These are phyloP conservation scores for Synanthedon myopaeformis DNA, from an alignment of 2,888 invertebrate species.

Conservation along the genomic window DNA sequence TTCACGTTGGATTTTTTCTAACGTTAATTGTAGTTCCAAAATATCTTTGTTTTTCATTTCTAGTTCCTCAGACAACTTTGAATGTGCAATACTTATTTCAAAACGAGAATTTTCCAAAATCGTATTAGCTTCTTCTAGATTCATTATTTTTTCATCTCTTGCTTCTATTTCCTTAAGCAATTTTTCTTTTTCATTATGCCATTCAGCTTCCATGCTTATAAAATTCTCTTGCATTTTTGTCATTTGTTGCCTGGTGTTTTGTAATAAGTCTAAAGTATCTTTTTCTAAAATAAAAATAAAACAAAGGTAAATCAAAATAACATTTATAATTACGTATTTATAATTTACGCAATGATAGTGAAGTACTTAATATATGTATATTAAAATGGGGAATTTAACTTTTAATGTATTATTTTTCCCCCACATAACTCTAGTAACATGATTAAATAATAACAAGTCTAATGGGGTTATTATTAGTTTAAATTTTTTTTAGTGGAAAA, in stretches of 20 bases:
- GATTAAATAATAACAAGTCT: neutral
- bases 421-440: neutral
- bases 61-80: conserved; percentile 66
- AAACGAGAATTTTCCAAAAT: conserved; percentile 59
- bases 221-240: conserved; percentile 84
- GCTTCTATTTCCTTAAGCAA: conserved; percentile 66
- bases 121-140: conserved; percentile 68
- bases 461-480: neutral
- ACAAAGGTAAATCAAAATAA: too few relatives aligned
- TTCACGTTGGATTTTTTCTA: conserved; percentile 15
- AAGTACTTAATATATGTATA: too few relatives aligned
- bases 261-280: conserved; percentile 77
- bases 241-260: conserved; percentile 86
- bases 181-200: conserved; percentile 75
- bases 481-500: neutral
- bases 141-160: conserved; percentile 66
- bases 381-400: too few relatives aligned
- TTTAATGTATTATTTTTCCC: too few relatives aligned
- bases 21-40: conserved; percentile 36
- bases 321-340: too few relatives aligned
- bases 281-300: conserved; percentile 56
- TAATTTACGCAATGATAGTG: too few relatives aligned
- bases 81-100: conserved; percentile 64
- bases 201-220: conserved; percentile 75
- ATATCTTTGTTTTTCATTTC: conserved; percentile 60